Base-by-base conservation (phyloP, 2,888 invertebrate genomes). In the Ophioninae sp. region DNA sequence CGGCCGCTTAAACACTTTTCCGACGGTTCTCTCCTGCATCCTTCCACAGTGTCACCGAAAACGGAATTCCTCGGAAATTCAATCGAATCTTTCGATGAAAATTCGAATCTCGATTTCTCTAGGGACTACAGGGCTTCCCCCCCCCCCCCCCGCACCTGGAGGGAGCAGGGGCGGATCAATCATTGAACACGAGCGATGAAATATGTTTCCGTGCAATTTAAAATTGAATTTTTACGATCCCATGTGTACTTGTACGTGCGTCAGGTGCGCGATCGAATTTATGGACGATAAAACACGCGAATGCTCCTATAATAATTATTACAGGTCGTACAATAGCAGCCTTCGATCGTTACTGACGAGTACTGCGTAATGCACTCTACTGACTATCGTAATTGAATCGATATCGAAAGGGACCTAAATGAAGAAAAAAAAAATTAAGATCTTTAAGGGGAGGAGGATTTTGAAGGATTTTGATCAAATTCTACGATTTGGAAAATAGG, bases 61-160 rank as follows among this genome's bases (percentile, higher is more conserved):
- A 59, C 39, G 67, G 72, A 61, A 57, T 77, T 70, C 44, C 21
- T 17, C 61, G 39, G 70, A 67, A 67, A 81, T 81, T 59, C 72
- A 72, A 81, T 77, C 65, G 77, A 77, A 68, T 20, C 61, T 62
- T 59, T 17, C 17, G 17, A 17, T 50, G 17, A 50, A 30, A 50
- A 50, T 50, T 50, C 50, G 50, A 17, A 6, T 6, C 50, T 50
- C 50, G 50, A 50, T 50, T 50, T 17, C 50, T 50, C 50, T 13
- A 50, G 50, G 50, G 44, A 0, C 44, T 8, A 13, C 1, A 8
- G 41, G 41, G 30, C 30, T 30, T 30, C 30, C 30, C 3, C 30
- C 30, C 30, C 30, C 30, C 30, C 1, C 30, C 3, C 6, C 7
- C 7, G 6, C 41, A 0, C 7, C 7, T 7, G 41, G 41, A 8